Evolutionary conservation across 2,888 invertebrate genomes (phyloP).

Genomic region (Stictocephala bisonia): DNA sequence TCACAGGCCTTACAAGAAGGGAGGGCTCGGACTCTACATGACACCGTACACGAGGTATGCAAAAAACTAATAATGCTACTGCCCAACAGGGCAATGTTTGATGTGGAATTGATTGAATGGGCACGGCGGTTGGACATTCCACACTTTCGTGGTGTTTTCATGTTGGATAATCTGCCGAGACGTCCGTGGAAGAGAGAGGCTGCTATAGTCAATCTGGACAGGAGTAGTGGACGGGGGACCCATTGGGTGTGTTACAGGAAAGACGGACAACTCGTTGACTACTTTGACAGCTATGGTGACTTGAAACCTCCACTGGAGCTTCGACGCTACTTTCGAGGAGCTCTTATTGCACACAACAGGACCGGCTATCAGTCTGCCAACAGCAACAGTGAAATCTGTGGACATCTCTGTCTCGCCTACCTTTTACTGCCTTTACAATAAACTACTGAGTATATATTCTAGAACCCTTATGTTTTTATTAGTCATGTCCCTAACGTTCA

Average conservation of each 20-base stretch:
- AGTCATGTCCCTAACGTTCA: background rate
- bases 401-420: background rate
- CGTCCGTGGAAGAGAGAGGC: slow-evolving; percentile 57
- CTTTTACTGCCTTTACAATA: too few relatives aligned
- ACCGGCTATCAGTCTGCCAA: background rate
- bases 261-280: slow-evolving; percentile 58
- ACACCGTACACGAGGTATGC: slow-evolving; percentile 48
- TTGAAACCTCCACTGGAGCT: slow-evolving; percentile 59
- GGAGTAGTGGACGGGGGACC: slow-evolving; percentile 57
- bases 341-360: background rate
- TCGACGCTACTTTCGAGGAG: background rate
- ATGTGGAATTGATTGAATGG: slow-evolving; percentile 55
- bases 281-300: slow-evolving; percentile 63
- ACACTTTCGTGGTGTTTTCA: slow-evolving; percentile 60
- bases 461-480: background rate
- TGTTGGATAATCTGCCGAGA: slow-evolving; percentile 63
- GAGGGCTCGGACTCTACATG: slow-evolving; percentile 45
- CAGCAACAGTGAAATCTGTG: background rate
- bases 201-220: slow-evolving; percentile 61
- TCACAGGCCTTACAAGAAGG: slow-evolving; percentile 43
- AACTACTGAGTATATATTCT: too few relatives aligned
- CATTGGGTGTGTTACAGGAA: slow-evolving; percentile 63
- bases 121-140: slow-evolving; percentile 47
- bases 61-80: slow-evolving; percentile 51
- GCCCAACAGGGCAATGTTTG: slow-evolving; percentile 38